Evolutionary conservation across 1,140 invertebrate species (phyloP).

Genomic region (Lepeophtheirus salmonis): DNA sequence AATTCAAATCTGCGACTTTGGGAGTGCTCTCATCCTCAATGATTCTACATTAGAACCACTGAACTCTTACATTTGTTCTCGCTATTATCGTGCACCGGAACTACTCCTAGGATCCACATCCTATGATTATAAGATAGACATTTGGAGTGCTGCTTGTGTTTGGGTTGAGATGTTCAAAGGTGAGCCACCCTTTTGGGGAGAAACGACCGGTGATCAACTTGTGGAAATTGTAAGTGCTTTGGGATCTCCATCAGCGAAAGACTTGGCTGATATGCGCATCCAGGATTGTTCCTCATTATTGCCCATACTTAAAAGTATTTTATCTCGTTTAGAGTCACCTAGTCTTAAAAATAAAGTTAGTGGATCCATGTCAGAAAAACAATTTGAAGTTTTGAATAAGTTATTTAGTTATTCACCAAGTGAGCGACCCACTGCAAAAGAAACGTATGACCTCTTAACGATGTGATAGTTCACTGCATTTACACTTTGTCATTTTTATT

Average conservation of each 20-base stretch:
- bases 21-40: slow-evolving; percentile 2
- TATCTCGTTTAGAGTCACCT: not conserved
- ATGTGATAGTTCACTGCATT: not conserved
- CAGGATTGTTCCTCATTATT: not conserved
- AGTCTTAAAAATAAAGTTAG: too few species aligned
- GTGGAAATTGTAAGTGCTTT: slow-evolving; percentile 11
- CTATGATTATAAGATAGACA: slow-evolving; percentile 33
- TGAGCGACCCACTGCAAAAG: not conserved
- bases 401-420: not conserved
- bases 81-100: slow-evolving; percentile 34
- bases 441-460: not conserved
- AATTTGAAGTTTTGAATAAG: too few species aligned
- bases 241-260: not conserved
- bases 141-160: slow-evolving; percentile 40
- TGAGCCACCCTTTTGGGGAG: not conserved
- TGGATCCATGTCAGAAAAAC: too few species aligned
- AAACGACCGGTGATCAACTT: slow-evolving; percentile 5
- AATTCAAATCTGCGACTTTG: slow-evolving; percentile 8
- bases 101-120: slow-evolving; percentile 32
- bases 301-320: not conserved
- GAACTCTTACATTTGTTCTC: slow-evolving; percentile 10
- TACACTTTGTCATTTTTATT: too few species aligned
- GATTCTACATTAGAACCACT: not conserved
- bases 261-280: not conserved
- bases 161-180: slow-evolving; percentile 32